Percentiles rank a stretch among this genome's conserved stretches.
Evolutionary conservation across 2,797 vertebrate genomes (phyloP).

Genomic region (Brachyalestes nurse): DNA sequence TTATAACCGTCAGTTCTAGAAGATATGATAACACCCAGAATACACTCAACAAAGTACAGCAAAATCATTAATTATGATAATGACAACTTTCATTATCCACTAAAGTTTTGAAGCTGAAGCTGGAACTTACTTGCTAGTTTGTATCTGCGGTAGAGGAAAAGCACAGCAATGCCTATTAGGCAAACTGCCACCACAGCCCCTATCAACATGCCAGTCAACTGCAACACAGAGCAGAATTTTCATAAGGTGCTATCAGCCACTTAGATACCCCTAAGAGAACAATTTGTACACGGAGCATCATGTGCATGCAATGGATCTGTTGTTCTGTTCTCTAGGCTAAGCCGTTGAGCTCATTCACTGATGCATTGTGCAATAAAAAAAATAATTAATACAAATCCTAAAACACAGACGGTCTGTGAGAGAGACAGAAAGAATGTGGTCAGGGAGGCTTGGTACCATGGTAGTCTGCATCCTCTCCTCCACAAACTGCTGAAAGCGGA

Average conservation of each 20-base stretch:
- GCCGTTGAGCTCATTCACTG: neutral
- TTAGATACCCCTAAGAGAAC: neutral
- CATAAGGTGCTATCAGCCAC: neutral
- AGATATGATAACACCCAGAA: too few relatives aligned
- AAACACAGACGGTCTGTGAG: neutral
- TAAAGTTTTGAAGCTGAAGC: neutral
- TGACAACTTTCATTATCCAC: too few relatives aligned
- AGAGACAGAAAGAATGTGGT: neutral
- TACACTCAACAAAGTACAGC: too few relatives aligned
- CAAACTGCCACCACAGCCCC: conserved; percentile 83
- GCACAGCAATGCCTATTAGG: conserved; percentile 81
- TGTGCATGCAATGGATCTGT: neutral
- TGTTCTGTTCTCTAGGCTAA: neutral
- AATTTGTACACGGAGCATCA: neutral
- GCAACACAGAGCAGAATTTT: conserved; percentile 52
- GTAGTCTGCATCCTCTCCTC: conserved; percentile 89
- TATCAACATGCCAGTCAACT: conserved; percentile 88
- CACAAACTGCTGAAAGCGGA: conserved; percentile 81
- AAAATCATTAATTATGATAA: too few relatives aligned
- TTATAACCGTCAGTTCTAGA: too few relatives aligned
- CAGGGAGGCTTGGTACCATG: conserved; percentile 79
- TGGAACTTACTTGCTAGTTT: conserved; percentile 82
- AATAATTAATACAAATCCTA: neutral
- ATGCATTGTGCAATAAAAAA: neutral
- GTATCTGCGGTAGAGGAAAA: conserved; percentile 84